A percentile compares a stretch with the other conserved stretches of the same genome.
Evolutionary conservation across 2,113 vertebrate species (phyloP).

Genomic region (Coreoperca whiteheadi): DNA sequence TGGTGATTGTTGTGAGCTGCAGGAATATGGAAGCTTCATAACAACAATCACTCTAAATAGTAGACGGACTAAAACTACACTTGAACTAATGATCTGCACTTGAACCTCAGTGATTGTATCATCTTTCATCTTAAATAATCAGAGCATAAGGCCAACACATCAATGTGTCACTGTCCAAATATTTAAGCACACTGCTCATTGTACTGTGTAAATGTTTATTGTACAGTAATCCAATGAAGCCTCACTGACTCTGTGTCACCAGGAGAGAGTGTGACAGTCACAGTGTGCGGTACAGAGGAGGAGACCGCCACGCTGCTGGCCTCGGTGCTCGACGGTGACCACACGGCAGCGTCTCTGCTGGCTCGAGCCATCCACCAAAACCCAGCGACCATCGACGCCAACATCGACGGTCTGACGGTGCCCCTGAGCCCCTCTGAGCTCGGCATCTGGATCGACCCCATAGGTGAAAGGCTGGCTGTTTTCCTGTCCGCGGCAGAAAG

Average conservation of each 20-base stretch:
- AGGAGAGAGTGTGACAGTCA: conserved; percentile 85
- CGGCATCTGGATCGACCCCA: conserved; percentile 87
- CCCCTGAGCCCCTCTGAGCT: conserved; percentile 75
- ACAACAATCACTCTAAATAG: background rate
- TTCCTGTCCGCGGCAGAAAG: background rate
- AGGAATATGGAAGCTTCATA: background rate
- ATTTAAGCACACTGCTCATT: background rate
- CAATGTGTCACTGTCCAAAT: conserved; percentile 21
- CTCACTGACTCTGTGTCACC: conserved; percentile 5
- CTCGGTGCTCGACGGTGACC: conserved; percentile 79
- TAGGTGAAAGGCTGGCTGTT: conserved; percentile 69
- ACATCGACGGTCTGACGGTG: conserved; percentile 68
- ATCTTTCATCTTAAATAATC: conserved; percentile 4
- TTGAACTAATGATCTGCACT: background rate
- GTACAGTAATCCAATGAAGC: background rate
- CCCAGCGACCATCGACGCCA: conserved; percentile 52
- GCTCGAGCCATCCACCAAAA: conserved; percentile 81
- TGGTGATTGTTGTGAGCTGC: background rate
- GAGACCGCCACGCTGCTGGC: conserved; percentile 77
- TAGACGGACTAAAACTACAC: background rate
- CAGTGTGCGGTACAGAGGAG: conserved; percentile 79
- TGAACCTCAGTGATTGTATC: background rate
- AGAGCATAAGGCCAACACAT: background rate
- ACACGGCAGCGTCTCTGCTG: conserved; percentile 78
- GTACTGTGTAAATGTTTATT: conserved; percentile 28